These are phyloP conservation scores for Podargus strigoides DNA, from an alignment of 2,797 vertebrate species.

Conservation along the genomic window DNA sequence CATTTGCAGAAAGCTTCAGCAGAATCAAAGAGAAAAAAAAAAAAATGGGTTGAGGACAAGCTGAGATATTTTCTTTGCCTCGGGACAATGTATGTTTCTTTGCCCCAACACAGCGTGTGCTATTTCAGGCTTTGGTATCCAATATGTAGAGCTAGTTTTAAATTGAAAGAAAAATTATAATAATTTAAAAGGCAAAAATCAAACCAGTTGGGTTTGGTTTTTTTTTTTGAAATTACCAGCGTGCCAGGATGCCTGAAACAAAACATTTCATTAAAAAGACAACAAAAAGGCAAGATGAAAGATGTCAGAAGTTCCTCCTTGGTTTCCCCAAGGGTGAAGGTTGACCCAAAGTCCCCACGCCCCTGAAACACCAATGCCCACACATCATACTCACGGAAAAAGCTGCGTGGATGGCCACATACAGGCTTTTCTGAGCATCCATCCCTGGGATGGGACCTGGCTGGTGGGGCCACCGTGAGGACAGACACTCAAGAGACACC, in stretches of 20 bases:
- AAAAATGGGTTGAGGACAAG: not conserved
- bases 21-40: not conserved
- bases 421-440: not conserved
- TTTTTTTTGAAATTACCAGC: not conserved
- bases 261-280: not conserved
- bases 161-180: not conserved
- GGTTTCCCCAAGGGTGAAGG: not conserved
- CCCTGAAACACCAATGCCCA: not conserved
- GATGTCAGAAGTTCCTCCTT: not conserved
- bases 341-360: not conserved
- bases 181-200: not conserved
- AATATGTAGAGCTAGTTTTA: not conserved
- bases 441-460: not conserved
- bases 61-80: not conserved
- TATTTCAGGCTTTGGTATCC: not conserved
- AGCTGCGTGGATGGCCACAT: not conserved
- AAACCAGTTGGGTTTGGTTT: not conserved
- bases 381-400: accelerated
- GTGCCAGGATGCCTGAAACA: not conserved
- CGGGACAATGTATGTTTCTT: not conserved
- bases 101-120: accelerated
- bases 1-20: not conserved
- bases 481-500: not conserved
- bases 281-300: not conserved
- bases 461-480: accelerated